Evolutionary conservation across 2,113 vertebrate genomes (phyloP).

Genomic region (Trematocara macrostoma): DNA sequence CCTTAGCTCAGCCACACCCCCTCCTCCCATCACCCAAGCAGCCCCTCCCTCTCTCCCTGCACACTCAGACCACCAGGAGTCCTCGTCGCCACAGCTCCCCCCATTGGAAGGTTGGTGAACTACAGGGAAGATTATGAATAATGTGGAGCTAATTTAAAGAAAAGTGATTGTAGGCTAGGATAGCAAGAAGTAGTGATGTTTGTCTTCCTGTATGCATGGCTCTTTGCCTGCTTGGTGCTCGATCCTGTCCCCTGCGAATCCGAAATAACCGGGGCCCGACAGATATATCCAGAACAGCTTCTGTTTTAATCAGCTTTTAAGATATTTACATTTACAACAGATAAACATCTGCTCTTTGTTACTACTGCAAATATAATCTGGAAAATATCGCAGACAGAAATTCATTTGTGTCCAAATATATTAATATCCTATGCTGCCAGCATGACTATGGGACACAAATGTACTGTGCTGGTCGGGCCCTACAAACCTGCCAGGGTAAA

Average conservation of each 20-base stretch:
- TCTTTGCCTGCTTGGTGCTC: slow-evolving; percentile 39
- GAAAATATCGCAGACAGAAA: background rate
- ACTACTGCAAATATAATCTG: background rate
- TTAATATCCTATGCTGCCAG: background rate
- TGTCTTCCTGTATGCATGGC: slow-evolving; percentile 57
- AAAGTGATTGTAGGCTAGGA: slow-evolving; percentile 8
- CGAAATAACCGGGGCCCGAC: slow-evolving; percentile 28
- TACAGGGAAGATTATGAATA: slow-evolving; percentile 60
- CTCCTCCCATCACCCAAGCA: slow-evolving; percentile 57
- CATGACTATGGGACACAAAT: slow-evolving; percentile 1
- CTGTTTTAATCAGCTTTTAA: background rate
- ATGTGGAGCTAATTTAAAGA: slow-evolving; percentile 37
- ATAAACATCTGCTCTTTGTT: background rate
- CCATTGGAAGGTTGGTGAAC: slow-evolving; percentile 78
- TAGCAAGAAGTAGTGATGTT: slow-evolving; percentile 26
- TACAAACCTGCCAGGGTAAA: slow-evolving; percentile 1
- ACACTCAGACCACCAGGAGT: slow-evolving; percentile 69
- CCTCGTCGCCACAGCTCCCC: slow-evolving; percentile 67
- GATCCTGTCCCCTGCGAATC: slow-evolving; percentile 22
- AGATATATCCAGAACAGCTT: background rate
- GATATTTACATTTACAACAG: background rate
- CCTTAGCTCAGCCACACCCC: slow-evolving; percentile 22
- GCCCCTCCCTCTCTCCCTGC: slow-evolving; percentile 64
- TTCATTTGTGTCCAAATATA: slow-evolving; percentile 17
- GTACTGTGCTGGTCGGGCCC: slow-evolving; percentile 16